Base-by-base conservation (phyloP, 2,797 vertebrate species). In the Argentina silus region DNA sequence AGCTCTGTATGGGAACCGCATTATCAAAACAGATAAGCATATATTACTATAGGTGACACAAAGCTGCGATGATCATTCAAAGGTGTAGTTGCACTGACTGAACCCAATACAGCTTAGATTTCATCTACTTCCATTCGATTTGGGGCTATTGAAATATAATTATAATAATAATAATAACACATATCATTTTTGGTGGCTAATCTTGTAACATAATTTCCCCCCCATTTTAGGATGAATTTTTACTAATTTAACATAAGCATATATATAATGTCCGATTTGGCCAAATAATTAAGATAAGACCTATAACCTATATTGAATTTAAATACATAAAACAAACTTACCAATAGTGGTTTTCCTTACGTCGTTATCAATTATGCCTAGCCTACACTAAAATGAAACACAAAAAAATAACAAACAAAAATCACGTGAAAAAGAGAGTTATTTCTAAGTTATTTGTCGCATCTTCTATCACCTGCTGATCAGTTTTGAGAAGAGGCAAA, bases 1-100 rank as follows among this genome's bases (percentile, higher is more conserved):
- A 95, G 89, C 78, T 82, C 81, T 69, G 81, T 81, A 77, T 80
- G 78, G 91, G 83, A 88, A 88, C 86, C 6, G 9, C 11, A 5
- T 21, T 9, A 64, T 17, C 14, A 45, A 45, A 60, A 43, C 42
- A 44, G 60, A 63, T 27, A 17, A 36, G 14, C 59, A 61, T 43
- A 36, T 12, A 48, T 36, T 48, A 12, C 47, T 12, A 48, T 61
- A 6, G 60, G 42, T 44, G 60, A 44, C 14, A 44, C 57, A 60
- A 27, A 11, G 56, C 56, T 27, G 21, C 23, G 19, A 7, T 23
- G 56, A 12, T 59, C 8, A 9, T 6, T n/a, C n/a, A 23, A 62
- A 63, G 60, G 27, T 42, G 0, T 43, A 12, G 36, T 60, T 60
- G 9, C 36, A 63, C 60, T 9, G 27, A 63, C 15, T 9, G 36